A percentile compares a stretch with the other conserved stretches of the same genome.
phyloP scores from a whole-genome alignment of 2,113 vertebrate genomes.

The Tringa solitaria region DNA sequence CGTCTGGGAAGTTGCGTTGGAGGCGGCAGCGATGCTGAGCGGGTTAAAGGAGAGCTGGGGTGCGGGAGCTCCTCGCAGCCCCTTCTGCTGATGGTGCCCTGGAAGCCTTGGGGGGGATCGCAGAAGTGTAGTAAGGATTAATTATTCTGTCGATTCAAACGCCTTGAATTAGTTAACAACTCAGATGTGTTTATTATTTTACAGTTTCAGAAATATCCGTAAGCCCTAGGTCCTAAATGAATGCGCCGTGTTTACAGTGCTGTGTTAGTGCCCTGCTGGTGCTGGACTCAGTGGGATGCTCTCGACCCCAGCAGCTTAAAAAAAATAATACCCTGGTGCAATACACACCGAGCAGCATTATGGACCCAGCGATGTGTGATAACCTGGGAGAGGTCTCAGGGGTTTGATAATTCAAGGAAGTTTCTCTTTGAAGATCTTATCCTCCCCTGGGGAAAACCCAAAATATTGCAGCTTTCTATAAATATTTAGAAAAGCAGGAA shows the following conservation, averaged over 20 bases:
- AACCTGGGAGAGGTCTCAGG: background rate
- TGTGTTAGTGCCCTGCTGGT: background rate
- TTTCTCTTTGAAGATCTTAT: background rate
- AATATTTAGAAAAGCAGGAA: background rate
- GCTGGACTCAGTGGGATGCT: background rate
- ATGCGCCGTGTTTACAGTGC: background rate
- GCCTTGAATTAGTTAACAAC: background rate
- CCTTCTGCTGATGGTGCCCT: background rate
- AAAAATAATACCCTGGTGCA: background rate
- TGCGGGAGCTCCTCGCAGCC: background rate
- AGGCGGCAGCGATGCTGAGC: background rate
- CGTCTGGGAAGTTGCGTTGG: background rate
- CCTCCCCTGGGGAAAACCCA: background rate
- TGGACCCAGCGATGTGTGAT: background rate
- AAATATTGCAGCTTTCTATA: background rate
- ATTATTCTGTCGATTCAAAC: background rate
- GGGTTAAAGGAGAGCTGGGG: background rate
- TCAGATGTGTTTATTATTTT: background rate
- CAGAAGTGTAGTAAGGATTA: background rate
- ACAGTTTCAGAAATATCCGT: background rate
- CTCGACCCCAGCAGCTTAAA: background rate
- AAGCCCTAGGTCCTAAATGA: background rate
- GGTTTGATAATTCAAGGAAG: background rate
- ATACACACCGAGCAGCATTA: background rate
- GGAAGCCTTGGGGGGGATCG: background rate